Conservation (phyloP, 2,797 vertebrate species). For the Leptodactylus fallax region DNA sequence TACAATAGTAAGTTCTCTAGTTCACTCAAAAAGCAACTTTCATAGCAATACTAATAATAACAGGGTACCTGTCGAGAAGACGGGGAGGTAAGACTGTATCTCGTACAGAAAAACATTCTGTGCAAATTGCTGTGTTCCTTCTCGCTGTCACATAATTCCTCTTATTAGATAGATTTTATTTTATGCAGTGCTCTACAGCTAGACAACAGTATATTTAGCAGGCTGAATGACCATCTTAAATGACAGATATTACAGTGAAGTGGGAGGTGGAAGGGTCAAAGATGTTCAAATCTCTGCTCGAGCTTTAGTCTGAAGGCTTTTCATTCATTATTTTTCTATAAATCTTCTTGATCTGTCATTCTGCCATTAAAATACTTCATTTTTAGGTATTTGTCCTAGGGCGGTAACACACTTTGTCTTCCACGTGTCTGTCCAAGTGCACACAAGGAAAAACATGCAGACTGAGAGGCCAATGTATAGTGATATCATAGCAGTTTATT, state of each 20-base stretch:
- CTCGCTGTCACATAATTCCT: slow-evolving; percentile 33
- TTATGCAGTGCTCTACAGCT: slow-evolving; percentile 36
- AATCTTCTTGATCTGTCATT: slow-evolving; percentile 42
- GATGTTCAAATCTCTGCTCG: slow-evolving; percentile 45
- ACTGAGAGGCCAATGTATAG: neutral
- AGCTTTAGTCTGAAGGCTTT: slow-evolving; percentile 43
- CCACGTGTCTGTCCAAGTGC: slow-evolving; percentile 48
- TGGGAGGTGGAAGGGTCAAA: slow-evolving; percentile 37
- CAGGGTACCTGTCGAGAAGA: neutral
- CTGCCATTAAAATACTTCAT: slow-evolving; percentile 51
- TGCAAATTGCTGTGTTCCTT: slow-evolving; percentile 14
- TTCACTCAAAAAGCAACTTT: neutral
- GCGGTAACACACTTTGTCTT: slow-evolving; percentile 49
- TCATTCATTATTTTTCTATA: slow-evolving; percentile 52
- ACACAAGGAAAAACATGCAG: slow-evolving; percentile 50
- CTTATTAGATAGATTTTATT: slow-evolving; percentile 35
- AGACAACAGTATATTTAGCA: slow-evolving; percentile 38
- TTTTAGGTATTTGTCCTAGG: slow-evolving; percentile 50
- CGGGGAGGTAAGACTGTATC: neutral
- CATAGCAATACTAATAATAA: neutral
- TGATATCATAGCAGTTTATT: neutral
- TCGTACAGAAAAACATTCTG: neutral
- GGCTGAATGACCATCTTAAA: slow-evolving; percentile 41
- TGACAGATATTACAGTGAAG: slow-evolving; percentile 46
- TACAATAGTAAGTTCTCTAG: neutral